Base-by-base conservation (phyloP, 2,888 invertebrate genomes). In the Elmis aenea region DNA sequence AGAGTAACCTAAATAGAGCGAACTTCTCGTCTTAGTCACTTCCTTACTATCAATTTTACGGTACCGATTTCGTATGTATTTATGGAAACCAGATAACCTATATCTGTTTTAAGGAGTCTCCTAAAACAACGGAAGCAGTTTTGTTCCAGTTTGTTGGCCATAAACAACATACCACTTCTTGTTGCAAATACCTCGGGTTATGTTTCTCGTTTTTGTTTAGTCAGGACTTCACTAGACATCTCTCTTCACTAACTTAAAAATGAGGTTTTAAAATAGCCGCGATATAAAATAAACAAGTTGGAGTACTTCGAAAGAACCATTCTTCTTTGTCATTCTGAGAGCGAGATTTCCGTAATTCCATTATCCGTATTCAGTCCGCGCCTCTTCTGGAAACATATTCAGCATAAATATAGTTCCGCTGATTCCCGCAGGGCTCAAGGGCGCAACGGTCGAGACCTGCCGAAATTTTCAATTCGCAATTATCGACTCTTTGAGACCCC, bases 401-500 rank as follows among this genome's bases (percentile, higher is more conserved):
- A 54, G 59, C 56, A 58, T 58, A 57, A 59, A 59, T 59, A 59
- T 54, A 58, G 58, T 59, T 54, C 48, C 50, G 51, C 44, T 49
- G 51, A 57, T 55, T 58, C 57, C 59, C 59, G 46, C 41, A 54
- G 54, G 60, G 52, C 52, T 32, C 45, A 42, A 50, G 49, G 51
- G 51, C 52, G 52, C 53, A 49, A 48, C 56, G 55, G 53, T 52
- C 52, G 53, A 50, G 50, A 57, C 56, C 56, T 58, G 59, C 56
- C 52, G 54, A 61, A 61, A 61, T 59, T 61, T 59, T 59, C 61
- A 61, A 61, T 61, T 59, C 56, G 51, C 60, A 61, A 61, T 61
- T 61, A 59, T 57, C 55, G 50, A 46, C 49, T 49, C 46, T 42
- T 33, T 38, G 31, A 42, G 35, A 38, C 35, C 38, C 38, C 38